Percentiles rank a stretch among this genome's conserved stretches.
Conservation (phyloP, 2,888 invertebrate species). For the Micoletzkya japonica region DNA sequence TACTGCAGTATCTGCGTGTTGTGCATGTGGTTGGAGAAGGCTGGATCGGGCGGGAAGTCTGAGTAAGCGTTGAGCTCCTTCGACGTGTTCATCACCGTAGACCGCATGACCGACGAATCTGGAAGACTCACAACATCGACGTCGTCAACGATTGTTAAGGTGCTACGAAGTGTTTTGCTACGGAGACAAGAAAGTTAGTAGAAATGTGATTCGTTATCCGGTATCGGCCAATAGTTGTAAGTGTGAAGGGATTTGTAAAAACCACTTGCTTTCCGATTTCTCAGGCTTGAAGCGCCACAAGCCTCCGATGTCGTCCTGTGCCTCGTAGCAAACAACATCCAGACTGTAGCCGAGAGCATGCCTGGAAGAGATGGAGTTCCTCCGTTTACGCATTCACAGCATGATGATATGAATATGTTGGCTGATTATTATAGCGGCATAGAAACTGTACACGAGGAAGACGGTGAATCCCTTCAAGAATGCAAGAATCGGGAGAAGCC, state of each 20-base stretch:
- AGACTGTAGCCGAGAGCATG: conserved; percentile 56
- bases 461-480: too few relatives aligned
- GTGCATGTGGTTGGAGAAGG: conserved; percentile 66
- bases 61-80: conserved; percentile 64
- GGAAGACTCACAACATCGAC: too few relatives aligned
- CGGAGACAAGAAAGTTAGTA: neutral
- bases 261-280: conserved; percentile 35
- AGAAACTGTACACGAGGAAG: too few relatives aligned
- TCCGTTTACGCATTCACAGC: too few relatives aligned
- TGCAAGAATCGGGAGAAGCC: too few relatives aligned
- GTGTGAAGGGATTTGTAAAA: neutral
- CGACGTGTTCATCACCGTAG: conserved; percentile 64
- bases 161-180: too few relatives aligned
- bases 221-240: neutral
- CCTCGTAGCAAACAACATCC: conserved; percentile 64
- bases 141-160: too few relatives aligned
- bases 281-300: conserved; percentile 60
- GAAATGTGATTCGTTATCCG: neutral
- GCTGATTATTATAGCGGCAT: too few relatives aligned
- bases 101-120: conserved; percentile 62
- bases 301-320: conserved; percentile 62
- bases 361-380: conserved; percentile 31
- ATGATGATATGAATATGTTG: too few relatives aligned
- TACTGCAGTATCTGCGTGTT: conserved; percentile 54
- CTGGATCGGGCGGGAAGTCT: conserved; percentile 66